These are phyloP conservation scores for Drosophila biarmipes DNA, from an alignment of 1,140 invertebrate genomes.

Conservation along the genomic window DNA sequence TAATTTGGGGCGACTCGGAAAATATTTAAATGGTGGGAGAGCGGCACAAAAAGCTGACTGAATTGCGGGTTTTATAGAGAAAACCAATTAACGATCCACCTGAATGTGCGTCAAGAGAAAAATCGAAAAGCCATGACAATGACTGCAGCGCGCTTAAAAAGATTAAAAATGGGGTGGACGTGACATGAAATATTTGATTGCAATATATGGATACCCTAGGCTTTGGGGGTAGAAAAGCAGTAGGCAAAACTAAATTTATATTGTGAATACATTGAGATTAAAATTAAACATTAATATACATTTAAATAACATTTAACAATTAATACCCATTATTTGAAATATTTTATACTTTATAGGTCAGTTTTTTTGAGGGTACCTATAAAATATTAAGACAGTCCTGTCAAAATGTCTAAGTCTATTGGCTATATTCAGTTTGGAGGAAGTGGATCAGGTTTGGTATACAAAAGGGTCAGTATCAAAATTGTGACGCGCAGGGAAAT, in stretches of 20 bases:
- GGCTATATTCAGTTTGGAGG: conserved; percentile 6
- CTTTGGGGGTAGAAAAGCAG: too few relatives aligned
- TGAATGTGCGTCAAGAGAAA: conserved; percentile 16
- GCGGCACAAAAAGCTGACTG: conserved; percentile 7
- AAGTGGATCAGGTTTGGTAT: conserved; percentile 27
- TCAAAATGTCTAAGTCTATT: conserved; percentile 24
- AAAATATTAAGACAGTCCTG: conserved; percentile 1
- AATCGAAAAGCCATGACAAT: conserved; percentile 46
- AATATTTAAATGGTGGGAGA: conserved; percentile 33
- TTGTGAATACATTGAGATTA: too few relatives aligned
- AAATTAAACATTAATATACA: too few relatives aligned
- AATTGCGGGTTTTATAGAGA: conserved; percentile 26
- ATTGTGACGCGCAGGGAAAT: background rate
- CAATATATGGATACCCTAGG: background rate
- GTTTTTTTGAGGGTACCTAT: background rate
- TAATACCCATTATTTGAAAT: background rate
- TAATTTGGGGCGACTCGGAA: conserved; percentile 22
- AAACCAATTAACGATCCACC: conserved; percentile 44
- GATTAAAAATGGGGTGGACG: conserved; percentile 16
- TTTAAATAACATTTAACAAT: too few relatives aligned
- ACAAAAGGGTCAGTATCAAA: conserved; percentile 43
- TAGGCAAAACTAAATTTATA: too few relatives aligned
- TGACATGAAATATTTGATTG: background rate
- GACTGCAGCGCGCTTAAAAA: conserved; percentile 32
- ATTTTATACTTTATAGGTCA: too few relatives aligned